phyloP scores from a whole-genome alignment of 2,888 invertebrate species.

The Drosophila putrida region DNA sequence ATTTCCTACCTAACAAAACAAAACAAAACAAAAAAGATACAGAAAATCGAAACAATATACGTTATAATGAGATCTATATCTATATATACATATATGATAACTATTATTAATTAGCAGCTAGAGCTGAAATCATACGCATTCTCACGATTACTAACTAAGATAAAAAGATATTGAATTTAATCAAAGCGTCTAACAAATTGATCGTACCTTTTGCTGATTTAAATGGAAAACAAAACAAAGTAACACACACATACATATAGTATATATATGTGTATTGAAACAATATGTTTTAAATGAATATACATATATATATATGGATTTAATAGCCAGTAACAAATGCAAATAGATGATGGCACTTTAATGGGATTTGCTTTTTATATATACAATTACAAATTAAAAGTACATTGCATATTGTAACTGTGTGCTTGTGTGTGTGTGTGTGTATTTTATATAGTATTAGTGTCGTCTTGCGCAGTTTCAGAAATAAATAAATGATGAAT shows the following conservation, averaged over 20 bases:
- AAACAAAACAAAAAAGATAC: not conserved
- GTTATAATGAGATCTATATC: constrained; percentile 55
- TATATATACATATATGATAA: constrained; percentile 24
- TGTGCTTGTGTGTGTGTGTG: constrained; percentile 24
- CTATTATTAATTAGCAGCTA: constrained; percentile 64
- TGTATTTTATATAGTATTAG: constrained; percentile 48
- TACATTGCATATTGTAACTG: constrained; percentile 12
- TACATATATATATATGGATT: constrained; percentile 28
- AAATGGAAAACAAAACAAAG: constrained; percentile 33
- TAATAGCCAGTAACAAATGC: constrained; percentile 39
- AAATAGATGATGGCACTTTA: constrained; percentile 65
- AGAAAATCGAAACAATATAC: constrained; percentile 39
- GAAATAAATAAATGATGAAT: constrained; percentile 61
- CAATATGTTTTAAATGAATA: constrained; percentile 62
- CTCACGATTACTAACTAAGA: constrained; percentile 46
- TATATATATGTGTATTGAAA: constrained; percentile 40
- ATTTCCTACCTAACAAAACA: constrained; percentile 81
- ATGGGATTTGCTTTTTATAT: constrained; percentile 75
- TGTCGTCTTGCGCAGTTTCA: constrained; percentile 65
- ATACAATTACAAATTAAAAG: constrained; percentile 10
- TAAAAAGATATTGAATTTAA: constrained; percentile 64
- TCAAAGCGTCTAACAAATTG: constrained; percentile 58
- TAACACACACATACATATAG: constrained; percentile 16
- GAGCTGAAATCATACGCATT: constrained; percentile 58
- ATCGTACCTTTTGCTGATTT: constrained; percentile 80